Evolutionary conservation across 2,797 vertebrate species (phyloP).

Genomic region (Triplophysa yarkandensis): DNA sequence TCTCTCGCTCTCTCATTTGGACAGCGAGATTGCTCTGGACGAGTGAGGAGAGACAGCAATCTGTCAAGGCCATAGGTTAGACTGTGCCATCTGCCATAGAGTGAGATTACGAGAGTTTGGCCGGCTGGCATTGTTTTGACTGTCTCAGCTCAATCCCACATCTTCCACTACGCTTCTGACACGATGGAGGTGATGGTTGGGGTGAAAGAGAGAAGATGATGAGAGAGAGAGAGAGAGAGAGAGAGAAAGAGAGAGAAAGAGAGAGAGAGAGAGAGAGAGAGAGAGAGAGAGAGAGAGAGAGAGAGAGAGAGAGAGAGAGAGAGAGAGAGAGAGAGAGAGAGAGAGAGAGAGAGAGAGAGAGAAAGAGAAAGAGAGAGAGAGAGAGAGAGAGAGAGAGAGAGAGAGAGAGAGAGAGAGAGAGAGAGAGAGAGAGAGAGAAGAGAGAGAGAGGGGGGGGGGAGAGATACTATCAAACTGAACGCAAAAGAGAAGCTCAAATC

Average conservation of each 20-base stretch:
- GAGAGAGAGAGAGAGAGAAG: constrained; percentile 49
- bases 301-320: too few relatives aligned
- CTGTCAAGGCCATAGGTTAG: constrained; percentile 75
- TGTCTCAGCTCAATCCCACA: constrained; percentile 63
- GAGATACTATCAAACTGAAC: constrained; percentile 32
- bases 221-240: constrained; percentile 51
- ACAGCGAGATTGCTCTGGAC: constrained; percentile 61
- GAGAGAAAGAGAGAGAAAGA: too few relatives aligned
- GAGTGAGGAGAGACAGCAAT: constrained; percentile 74
- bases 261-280: too few relatives aligned
- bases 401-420: too few relatives aligned
- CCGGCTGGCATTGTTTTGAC: constrained; percentile 70
- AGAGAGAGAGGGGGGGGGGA: constrained; percentile 48
- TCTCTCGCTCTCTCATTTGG: constrained; percentile 46
- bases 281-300: too few relatives aligned
- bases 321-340: too few relatives aligned
- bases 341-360: constrained; percentile 47
- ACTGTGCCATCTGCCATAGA: constrained; percentile 75
- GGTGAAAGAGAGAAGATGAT: constrained; percentile 44
- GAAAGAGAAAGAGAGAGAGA: constrained; percentile 53
- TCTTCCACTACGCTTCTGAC: constrained; percentile 59
- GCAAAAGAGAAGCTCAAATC: constrained; percentile 31
- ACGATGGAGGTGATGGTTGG: constrained; percentile 34
- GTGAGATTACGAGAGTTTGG: constrained; percentile 72
- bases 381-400: too few relatives aligned